Conservation (phyloP, 2,113 vertebrate species). For the Microcebus lehilahytsara region DNA sequence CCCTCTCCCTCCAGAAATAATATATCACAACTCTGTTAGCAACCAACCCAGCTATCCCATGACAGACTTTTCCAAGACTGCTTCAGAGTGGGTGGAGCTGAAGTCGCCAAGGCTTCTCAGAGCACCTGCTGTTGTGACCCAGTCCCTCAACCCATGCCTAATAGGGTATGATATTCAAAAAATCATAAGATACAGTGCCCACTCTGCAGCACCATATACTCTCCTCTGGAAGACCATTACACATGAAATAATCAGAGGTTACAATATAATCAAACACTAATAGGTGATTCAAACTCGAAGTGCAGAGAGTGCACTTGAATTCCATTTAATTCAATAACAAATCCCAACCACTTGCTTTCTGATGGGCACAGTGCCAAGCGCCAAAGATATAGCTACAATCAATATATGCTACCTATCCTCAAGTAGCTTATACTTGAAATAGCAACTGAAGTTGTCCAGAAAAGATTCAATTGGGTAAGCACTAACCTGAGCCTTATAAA, state of each 20-base stretch:
- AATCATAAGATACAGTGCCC: neutral
- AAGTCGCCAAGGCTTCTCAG: neutral
- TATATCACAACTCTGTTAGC: constrained; percentile 23
- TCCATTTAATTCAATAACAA: neutral
- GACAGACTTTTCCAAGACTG: neutral
- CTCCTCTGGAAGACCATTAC: neutral
- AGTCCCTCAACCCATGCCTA: neutral
- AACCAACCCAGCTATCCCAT: neutral
- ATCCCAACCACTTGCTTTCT: neutral
- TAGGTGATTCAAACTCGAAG: neutral
- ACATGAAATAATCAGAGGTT: neutral
- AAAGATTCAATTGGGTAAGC: neutral
- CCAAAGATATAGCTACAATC: neutral
- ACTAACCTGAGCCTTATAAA: constrained; percentile 11
- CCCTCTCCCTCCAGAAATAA: constrained; percentile 26
- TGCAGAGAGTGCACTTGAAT: neutral
- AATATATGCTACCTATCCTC: neutral
- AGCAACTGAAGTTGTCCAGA: neutral
- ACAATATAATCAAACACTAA: neutral
- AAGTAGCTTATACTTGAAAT: neutral
- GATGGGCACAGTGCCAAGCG: too few relatives aligned
- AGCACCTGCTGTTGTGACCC: neutral
- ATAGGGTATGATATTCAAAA: neutral
- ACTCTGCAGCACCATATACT: neutral
- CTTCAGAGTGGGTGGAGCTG: neutral